These are phyloP conservation scores for Panagrolaimus sp. DNA, from an alignment of 1,140 invertebrate species.

Conservation along the genomic window DNA sequence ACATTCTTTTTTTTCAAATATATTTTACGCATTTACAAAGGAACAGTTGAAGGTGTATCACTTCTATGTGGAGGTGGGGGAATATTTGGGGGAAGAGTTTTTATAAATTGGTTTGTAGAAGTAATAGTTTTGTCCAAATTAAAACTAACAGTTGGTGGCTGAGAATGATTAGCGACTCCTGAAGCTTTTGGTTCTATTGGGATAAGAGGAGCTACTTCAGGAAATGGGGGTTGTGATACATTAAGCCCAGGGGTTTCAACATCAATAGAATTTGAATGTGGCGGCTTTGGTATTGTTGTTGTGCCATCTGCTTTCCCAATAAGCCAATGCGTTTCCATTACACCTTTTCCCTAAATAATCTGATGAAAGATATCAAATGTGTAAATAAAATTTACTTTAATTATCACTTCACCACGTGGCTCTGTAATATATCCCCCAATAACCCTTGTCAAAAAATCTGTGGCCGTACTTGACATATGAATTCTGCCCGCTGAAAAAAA, in stretches of 20 bases:
- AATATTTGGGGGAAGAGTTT: too few species aligned
- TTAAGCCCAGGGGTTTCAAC: background rate
- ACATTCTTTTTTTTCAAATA: too few species aligned
- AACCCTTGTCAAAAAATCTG: constrained; percentile 26
- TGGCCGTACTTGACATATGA: constrained; percentile 66
- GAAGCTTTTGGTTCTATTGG: background rate
- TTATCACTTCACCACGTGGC: constrained; percentile 30
- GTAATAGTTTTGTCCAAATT: too few species aligned
- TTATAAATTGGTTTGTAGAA: too few species aligned
- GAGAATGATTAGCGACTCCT: background rate
- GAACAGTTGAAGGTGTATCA: too few species aligned
- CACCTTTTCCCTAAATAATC: constrained; percentile 25
- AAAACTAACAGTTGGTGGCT: background rate
- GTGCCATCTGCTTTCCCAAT: constrained; percentile 19
- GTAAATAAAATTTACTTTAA: constrained; percentile 17
- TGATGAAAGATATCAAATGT: background rate
- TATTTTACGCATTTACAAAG: too few species aligned
- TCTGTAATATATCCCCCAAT: constrained; percentile 33
- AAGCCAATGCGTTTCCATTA: constrained; percentile 43
- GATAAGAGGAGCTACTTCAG: background rate
- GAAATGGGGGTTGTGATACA: background rate
- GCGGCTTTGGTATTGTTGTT: background rate
- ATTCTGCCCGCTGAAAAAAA: constrained; percentile 19
- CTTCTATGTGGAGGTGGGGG: too few species aligned
- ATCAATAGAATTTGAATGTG: background rate